Conservation (phyloP, 2,113 vertebrate species). For the Alosa alosa region DNA sequence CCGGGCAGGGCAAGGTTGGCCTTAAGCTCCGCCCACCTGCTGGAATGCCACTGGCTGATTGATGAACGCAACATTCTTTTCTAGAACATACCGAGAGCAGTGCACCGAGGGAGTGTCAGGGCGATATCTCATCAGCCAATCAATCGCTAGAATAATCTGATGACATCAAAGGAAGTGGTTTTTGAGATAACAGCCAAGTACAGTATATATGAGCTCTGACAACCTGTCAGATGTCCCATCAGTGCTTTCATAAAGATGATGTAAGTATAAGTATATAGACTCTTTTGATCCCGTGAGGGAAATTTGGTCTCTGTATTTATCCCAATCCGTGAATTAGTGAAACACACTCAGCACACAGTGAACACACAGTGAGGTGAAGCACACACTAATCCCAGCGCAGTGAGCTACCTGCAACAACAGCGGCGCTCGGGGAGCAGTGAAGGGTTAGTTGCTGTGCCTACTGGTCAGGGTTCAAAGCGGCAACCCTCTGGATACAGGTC, state of each 20-base stretch:
- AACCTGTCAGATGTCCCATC: background rate
- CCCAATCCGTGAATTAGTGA: no score
- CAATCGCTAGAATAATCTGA: background rate
- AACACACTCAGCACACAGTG: no score
- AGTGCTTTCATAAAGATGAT: background rate
- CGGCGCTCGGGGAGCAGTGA: no score
- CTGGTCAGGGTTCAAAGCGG: no score
- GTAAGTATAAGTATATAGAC: background rate
- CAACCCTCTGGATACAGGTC: no score
- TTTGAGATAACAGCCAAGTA: background rate
- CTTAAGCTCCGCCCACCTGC: background rate
- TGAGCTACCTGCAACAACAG: no score
- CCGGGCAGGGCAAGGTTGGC: background rate
- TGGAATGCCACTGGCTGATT: constrained; percentile 22
- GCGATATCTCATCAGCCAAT: background rate
- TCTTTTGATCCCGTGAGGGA: no score
- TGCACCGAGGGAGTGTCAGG: background rate
- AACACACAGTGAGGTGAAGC: no score
- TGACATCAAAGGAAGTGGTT: background rate
- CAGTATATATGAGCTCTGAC: background rate
- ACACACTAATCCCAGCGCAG: no score
- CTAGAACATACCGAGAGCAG: background rate
- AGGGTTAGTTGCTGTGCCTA: no score
- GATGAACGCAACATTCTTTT: constrained; percentile 20
- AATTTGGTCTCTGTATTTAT: no score